phyloP scores from a whole-genome alignment of 2,797 vertebrate species.

The Anableps anableps region DNA sequence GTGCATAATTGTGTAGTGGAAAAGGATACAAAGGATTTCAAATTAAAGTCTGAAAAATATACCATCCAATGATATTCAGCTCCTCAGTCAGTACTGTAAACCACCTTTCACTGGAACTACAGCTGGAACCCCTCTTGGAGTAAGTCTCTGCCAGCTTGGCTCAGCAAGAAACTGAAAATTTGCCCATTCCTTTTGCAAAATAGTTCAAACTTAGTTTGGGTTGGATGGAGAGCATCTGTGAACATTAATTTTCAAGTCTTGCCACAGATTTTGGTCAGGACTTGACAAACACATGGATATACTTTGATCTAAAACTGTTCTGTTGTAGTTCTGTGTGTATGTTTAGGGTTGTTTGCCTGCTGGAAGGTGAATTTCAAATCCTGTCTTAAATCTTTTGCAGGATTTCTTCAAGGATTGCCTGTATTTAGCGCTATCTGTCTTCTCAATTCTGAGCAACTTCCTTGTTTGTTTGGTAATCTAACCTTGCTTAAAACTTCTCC shows the following conservation, averaged over 20 bases:
- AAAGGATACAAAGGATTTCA: not conserved
- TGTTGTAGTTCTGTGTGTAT: not conserved
- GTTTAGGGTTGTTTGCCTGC: not conserved
- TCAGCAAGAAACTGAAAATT: not conserved
- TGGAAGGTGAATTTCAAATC: not conserved
- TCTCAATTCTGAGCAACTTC: not conserved
- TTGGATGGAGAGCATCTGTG: not conserved
- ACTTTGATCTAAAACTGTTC: not conserved
- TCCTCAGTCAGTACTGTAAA: not conserved
- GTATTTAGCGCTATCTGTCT: not conserved
- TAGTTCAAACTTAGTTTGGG: not conserved
- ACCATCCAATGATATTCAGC: not conserved
- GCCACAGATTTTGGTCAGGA: not conserved
- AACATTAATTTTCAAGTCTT: not conserved
- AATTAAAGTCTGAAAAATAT: not conserved
- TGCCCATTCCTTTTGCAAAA: not conserved
- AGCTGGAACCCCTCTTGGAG: not conserved
- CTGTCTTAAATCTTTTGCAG: not conserved
- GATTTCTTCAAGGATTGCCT: not conserved
- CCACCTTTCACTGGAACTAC: not conserved
- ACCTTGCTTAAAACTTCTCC: too few relatives aligned
- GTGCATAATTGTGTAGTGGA: not conserved
- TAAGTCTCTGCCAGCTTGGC: not conserved
- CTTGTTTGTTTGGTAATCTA: not conserved
- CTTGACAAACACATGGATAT: not conserved